These are phyloP conservation scores for Rhizoglyphus robini DNA, from an alignment of 1,140 invertebrate species.

Conservation along the genomic window DNA sequence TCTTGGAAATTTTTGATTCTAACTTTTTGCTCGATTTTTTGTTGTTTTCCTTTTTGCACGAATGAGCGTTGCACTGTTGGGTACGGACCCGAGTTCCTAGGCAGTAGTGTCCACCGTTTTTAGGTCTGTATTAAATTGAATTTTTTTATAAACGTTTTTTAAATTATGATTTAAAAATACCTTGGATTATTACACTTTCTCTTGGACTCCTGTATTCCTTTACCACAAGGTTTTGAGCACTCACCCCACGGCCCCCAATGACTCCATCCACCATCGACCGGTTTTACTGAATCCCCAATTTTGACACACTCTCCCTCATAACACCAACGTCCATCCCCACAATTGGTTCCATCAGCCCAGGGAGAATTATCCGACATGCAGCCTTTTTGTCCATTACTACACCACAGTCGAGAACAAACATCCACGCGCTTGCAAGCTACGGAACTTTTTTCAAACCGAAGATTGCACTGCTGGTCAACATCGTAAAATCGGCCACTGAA, in stretches of 20 bases:
- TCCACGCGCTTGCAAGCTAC: slow-evolving; percentile 55
- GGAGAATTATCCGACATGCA: slow-evolving; percentile 72
- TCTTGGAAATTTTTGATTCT: too few species aligned
- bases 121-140: background rate
- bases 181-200: slow-evolving; percentile 63
- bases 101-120: background rate
- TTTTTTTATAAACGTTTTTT: background rate
- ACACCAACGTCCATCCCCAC: slow-evolving; percentile 57
- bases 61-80: background rate
- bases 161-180: slow-evolving; percentile 28
- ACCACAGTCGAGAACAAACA: slow-evolving; percentile 65
- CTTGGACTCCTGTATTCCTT: slow-evolving; percentile 58
- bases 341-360: slow-evolving; percentile 80
- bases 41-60: too few species aligned
- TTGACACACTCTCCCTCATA: slow-evolving; percentile 59
- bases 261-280: slow-evolving; percentile 67
- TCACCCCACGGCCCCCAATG: slow-evolving; percentile 53
- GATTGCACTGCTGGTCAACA: slow-evolving; percentile 58
- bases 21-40: too few species aligned
- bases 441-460: slow-evolving; percentile 54
- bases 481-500: slow-evolving; percentile 53
- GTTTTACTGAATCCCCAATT: slow-evolving; percentile 36
- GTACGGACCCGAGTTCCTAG: background rate
- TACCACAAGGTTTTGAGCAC: slow-evolving; percentile 70
- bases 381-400: slow-evolving; percentile 40